These are phyloP conservation scores for Hemibagrus guttatus DNA, from an alignment of 2,797 vertebrate species.

Conservation along the genomic window DNA sequence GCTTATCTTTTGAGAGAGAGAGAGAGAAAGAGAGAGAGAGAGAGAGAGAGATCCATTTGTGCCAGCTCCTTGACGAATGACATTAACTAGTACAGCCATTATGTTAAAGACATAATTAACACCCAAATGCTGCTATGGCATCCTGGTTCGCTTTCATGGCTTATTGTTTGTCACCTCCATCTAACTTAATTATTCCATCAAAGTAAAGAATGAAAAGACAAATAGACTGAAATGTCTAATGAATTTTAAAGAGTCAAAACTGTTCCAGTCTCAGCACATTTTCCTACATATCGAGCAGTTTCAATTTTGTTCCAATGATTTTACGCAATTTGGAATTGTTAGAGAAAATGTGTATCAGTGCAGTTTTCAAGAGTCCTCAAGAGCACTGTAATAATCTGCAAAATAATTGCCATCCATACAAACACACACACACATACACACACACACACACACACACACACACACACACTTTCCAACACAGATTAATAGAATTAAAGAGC, in stretches of 20 bases:
- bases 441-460: conserved; percentile 17
- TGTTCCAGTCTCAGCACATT: conserved; percentile 3
- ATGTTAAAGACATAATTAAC: conserved; percentile 47
- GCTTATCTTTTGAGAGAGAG: background rate
- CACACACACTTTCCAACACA: conserved; percentile 37
- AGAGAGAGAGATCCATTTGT: conserved; percentile 23
- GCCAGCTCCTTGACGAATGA: conserved; percentile 34
- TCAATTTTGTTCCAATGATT: conserved; percentile 24
- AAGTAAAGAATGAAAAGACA: conserved; percentile 8
- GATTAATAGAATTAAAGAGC: conserved; percentile 56
- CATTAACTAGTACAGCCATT: conserved; percentile 43
- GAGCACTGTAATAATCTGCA: conserved; percentile 38
- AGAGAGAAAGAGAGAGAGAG: too few relatives aligned
- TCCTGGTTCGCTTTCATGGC: conserved; percentile 14
- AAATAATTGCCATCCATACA: conserved; percentile 17
- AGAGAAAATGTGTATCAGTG: conserved; percentile 25
- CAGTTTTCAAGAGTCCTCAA: conserved; percentile 30
- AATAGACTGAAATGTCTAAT: conserved; percentile 17
- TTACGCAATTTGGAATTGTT: conserved; percentile 28
- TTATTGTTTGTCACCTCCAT: conserved; percentile 11
- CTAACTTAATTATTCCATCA: conserved; percentile 32
- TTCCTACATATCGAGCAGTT: background rate
- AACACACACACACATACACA: conserved; percentile 33
- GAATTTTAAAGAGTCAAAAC: background rate
- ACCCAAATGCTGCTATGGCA: conserved; percentile 4